phyloP scores from a whole-genome alignment of 1,140 invertebrate genomes.

The Pseudomyrmex pallidus region DNA sequence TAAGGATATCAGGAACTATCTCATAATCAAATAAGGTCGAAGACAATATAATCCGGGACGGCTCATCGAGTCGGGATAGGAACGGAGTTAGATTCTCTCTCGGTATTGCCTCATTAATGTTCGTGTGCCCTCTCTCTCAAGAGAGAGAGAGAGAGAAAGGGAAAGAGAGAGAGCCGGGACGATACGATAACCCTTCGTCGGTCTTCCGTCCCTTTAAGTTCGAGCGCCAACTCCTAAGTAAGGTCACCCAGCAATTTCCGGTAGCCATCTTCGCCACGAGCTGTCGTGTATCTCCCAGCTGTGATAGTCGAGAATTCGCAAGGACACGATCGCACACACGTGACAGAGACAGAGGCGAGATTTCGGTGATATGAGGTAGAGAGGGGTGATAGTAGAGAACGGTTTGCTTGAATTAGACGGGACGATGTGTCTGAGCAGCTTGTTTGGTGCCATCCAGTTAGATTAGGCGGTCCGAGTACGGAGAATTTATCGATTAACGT shows the following conservation, averaged over 20 bases:
- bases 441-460: slow-evolving; percentile 50
- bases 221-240: slow-evolving; percentile 81
- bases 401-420: slow-evolving; percentile 53
- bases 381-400: slow-evolving; percentile 36
- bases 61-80: slow-evolving; percentile 82
- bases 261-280: slow-evolving; percentile 80
- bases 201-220: slow-evolving; percentile 69
- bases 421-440: slow-evolving; percentile 37
- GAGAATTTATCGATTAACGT: slow-evolving; percentile 27
- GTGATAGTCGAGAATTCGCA: slow-evolving; percentile 69
- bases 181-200: slow-evolving; percentile 78
- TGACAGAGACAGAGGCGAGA: slow-evolving; percentile 63
- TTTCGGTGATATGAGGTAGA: slow-evolving; percentile 58
- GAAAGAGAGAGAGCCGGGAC: slow-evolving; percentile 53
- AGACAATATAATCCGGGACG: slow-evolving; percentile 82
- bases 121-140: slow-evolving; percentile 44
- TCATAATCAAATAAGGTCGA: slow-evolving; percentile 68
- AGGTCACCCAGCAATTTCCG: slow-evolving; percentile 85
- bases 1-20: slow-evolving; percentile 35
- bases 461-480: slow-evolving; percentile 22
- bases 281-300: slow-evolving; percentile 77
- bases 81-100: slow-evolving; percentile 74
- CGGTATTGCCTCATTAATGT: slow-evolving; percentile 83
- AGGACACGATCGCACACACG: slow-evolving; percentile 62
- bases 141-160: too few relatives aligned